These are phyloP conservation scores for Poecilus cupreus DNA, from an alignment of 2,888 invertebrate species.

Conservation along the genomic window DNA sequence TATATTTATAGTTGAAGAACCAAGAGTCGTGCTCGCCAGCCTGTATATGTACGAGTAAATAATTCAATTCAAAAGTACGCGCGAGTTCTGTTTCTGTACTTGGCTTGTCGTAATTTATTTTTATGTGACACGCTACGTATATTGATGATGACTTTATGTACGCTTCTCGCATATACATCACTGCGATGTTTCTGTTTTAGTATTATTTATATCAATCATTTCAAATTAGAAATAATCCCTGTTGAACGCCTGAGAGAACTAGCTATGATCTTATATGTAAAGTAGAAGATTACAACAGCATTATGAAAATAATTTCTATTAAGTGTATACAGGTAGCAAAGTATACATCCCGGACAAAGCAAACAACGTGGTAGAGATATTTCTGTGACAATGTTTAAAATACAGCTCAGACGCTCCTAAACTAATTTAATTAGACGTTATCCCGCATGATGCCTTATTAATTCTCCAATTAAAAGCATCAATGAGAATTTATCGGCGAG, in stretches of 20 bases:
- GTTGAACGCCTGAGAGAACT: no score
- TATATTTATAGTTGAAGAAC: no score
- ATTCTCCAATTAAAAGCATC: slow-evolving; percentile 55
- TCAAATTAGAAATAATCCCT: no score
- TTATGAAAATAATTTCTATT: neutral
- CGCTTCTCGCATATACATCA: no score
- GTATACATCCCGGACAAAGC: no score
- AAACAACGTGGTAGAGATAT: neutral
- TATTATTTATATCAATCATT: neutral
- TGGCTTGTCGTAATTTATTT: no score
- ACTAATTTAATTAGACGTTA: slow-evolving; percentile 55
- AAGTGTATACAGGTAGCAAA: neutral
- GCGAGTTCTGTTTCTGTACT: no score
- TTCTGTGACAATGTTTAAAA: slow-evolving; percentile 28
- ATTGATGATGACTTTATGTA: neutral
- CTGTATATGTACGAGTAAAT: no score
- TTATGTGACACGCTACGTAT: neutral
- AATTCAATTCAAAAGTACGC: no score
- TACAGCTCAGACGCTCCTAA: slow-evolving; percentile 6
- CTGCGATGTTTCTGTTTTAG: neutral
- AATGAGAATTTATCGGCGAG: slow-evolving; percentile 55
- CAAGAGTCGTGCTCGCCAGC: no score
- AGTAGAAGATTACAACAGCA: neutral
- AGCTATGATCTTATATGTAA: neutral
- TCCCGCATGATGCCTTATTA: slow-evolving; percentile 56